Base-by-base conservation (phyloP, 2,888 invertebrate genomes). In the Caenorhabditis macrosperma region DNA sequence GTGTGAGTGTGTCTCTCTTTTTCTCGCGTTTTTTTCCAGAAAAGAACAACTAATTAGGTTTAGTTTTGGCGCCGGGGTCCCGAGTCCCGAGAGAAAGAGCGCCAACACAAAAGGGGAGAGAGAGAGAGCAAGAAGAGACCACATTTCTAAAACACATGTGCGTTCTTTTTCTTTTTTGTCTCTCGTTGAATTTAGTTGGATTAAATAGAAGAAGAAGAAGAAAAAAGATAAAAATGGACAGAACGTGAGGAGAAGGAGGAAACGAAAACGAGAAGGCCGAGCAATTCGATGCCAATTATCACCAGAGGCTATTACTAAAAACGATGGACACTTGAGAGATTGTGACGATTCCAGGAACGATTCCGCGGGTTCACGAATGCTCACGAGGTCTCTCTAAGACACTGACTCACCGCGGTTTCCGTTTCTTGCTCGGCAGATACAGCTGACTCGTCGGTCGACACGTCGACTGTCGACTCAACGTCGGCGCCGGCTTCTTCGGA, bases 391-490 rank as follows among this genome's bases (percentile, higher is more conserved):
- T 50, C 20, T 33, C 2, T 44, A 55, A 30, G 22, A 7, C 0
- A n/a, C n/a, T n/a, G n/a, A 64, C 80, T 24, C 35, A 81, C 81
- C 68, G 63, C 46, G 46, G 60, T 66, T 78, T 81, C 68, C 60
- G 59, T 66, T 81, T 85, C 63, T 84, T 85, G 26, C 75, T 67
- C 33, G 86, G 86, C 46, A 86, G 54, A 67, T 86, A 86, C 15
- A 86, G 72, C 33, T 83, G 83, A 66, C 82, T 85, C 12, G 85
- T 80, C 17, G 86, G 86, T 15, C 86, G 78, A 64, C 81, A 84
- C 30, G 86, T 71, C n/a, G 82, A 83, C 30, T 82, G 81, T 17
- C 85, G 67, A 50, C 84, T 79, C 44, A 84, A 35, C 7, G 75
- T 66, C n/a, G 82, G 82, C 28, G 84, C 82, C 22, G 60, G 35